Evolutionary conservation across 2,888 invertebrate species (phyloP), one percentile per base, ranked within the genome.

Genomic region (Saturnia pavonia): DNA sequence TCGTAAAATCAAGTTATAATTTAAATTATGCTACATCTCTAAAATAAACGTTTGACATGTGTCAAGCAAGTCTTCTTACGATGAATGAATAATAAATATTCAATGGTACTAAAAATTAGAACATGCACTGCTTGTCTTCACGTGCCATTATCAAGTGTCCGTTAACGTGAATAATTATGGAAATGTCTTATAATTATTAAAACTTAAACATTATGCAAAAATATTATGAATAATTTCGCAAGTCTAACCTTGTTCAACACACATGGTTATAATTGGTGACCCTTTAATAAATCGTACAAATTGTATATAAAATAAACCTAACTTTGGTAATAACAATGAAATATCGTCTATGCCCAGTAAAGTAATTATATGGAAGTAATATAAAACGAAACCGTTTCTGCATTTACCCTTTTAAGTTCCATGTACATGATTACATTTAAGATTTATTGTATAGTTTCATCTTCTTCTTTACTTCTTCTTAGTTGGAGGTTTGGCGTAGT

Each of bases 301-400:
- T 65, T 65, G 65, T 80, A 75, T 74, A 72, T 72, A 74, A 77
- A 80, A 79, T 79, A 79, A 78, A 79, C 72, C 70, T 67, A 83
- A 82, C 78, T 79, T 82, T 77, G 72, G 76, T 75, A 78, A 78
- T 79, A 81, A 79, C 77, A 76, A 74, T 82, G 77, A 80, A 82
- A 82, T 81, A 83, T 81, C 74, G 79, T 72, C 76, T 73, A 68
- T 70, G 68, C 76, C 72, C 73, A 72, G 73, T 73, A 72, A 75
- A 76, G 76, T 76, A 78, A 78, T 78, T 78, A 80, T 76, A 74
- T 73, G 74, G 74, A 76, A 74, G 74, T 76, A 74, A 72, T 74
- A 76, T 76, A 73, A 77, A 76, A 74, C 72, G 73, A 73, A 74
- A 78, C 73, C 73, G 75, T 74, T 78, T 74, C 74, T 74, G 75